These are phyloP conservation scores for Gila orcuttii DNA, from an alignment of 2,113 vertebrate species.

Conservation along the genomic window DNA sequence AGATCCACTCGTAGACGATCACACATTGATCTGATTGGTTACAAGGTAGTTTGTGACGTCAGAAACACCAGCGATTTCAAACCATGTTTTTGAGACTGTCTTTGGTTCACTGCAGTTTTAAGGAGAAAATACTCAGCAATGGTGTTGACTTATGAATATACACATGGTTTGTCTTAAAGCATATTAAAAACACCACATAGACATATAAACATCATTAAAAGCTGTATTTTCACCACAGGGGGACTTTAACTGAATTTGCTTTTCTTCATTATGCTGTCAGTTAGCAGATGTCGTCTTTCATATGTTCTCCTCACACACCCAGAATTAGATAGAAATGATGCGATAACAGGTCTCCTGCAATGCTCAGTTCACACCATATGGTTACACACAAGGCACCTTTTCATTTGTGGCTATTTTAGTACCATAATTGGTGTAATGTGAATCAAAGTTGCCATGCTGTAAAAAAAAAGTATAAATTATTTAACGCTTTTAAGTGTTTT, in stretches of 20 bases:
- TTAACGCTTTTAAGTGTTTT: background rate
- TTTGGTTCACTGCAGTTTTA: no score
- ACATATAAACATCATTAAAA: no score
- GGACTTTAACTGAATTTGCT: constrained; percentile 10
- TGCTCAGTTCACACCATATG: constrained; percentile 50
- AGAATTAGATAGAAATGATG: constrained; percentile 54
- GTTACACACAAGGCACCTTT: constrained; percentile 51
- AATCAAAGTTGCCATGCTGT: background rate
- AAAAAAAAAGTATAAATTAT: background rate
- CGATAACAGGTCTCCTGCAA: constrained; percentile 52
- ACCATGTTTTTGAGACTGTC: no score
- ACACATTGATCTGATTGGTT: no score
- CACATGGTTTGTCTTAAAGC: no score
- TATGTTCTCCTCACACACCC: constrained; percentile 54
- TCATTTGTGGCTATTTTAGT: constrained; percentile 16
- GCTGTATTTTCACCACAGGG: no score
- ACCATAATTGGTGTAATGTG: background rate
- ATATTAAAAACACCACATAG: no score
- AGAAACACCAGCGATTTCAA: no score
- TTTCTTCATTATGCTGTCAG: constrained; percentile 42
- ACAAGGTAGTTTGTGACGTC: no score
- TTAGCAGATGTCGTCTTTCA: constrained; percentile 58
- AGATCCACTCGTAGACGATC: no score
- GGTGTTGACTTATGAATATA: no score
- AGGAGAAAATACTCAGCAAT: no score